A percentile compares a stretch with the other conserved stretches of the same genome.
These are phyloP conservation scores for Nerophis ophidion DNA, from an alignment of 2,113 vertebrate species.

Conservation along the genomic window DNA sequence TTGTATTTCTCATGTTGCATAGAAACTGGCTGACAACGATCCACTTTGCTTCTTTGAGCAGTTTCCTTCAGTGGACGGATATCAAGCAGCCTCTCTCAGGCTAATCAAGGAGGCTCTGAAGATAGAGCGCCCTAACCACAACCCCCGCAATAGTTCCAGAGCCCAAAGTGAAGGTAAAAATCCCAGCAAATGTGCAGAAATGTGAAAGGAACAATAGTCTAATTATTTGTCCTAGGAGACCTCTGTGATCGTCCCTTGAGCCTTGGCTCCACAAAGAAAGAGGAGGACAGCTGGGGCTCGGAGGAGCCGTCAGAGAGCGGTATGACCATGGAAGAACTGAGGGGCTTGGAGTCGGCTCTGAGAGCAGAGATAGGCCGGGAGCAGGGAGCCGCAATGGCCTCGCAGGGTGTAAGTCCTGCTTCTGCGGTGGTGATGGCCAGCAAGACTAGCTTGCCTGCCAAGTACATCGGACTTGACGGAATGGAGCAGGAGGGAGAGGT, in stretches of 20 bases:
- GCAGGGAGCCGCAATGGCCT: slow-evolving; percentile 41
- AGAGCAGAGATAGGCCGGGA: slow-evolving; percentile 66
- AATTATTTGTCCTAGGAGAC: slow-evolving; percentile 44
- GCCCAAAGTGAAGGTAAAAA: slow-evolving; percentile 57
- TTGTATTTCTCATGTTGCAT: neutral
- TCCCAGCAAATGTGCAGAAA: neutral
- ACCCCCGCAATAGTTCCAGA: slow-evolving; percentile 40
- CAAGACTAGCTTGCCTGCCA: slow-evolving; percentile 41
- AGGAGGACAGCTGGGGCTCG: slow-evolving; percentile 59
- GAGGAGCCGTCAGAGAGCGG: slow-evolving; percentile 50
- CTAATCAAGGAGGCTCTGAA: slow-evolving; percentile 74
- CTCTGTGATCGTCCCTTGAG: slow-evolving; percentile 33
- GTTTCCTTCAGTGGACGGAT: slow-evolving; percentile 60
- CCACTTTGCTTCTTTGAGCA: slow-evolving; percentile 25
- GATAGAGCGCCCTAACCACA: slow-evolving; percentile 60
- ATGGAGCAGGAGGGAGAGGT: slow-evolving; percentile 66
- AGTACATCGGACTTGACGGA: slow-evolving; percentile 75
- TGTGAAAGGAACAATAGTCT: neutral
- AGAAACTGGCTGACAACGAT: neutral
- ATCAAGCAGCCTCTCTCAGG: slow-evolving; percentile 68
- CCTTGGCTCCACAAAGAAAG: slow-evolving; percentile 35
- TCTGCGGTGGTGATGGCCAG: slow-evolving; percentile 12
- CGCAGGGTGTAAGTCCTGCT: slow-evolving; percentile 29
- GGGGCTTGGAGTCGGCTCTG: slow-evolving; percentile 67
- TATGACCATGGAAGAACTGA: slow-evolving; percentile 65